Percentiles rank a stretch among this genome's conserved stretches.
phyloP scores from a whole-genome alignment of 2,888 invertebrate species.

The Eugnorisma glareosa region DNA sequence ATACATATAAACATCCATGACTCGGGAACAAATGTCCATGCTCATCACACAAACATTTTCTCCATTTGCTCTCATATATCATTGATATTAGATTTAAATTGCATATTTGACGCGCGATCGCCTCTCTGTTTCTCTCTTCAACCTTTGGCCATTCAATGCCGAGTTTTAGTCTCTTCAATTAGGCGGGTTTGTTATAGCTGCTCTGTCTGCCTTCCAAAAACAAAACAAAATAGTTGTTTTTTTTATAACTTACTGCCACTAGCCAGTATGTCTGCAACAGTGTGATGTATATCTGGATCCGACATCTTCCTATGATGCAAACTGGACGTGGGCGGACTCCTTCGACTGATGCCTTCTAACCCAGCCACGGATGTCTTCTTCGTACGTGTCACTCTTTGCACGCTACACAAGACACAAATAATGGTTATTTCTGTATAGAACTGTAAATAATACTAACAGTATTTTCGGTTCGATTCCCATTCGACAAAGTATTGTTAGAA shows the following conservation, averaged over 20 bases:
- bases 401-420: constrained; percentile 72
- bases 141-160: background rate
- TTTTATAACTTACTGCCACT: constrained; percentile 76
- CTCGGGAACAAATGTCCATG: too few relatives aligned
- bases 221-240: background rate
- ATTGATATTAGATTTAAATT: background rate
- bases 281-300: constrained; percentile 96
- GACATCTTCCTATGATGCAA: constrained; percentile 95
- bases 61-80: too few relatives aligned
- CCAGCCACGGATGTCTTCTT: constrained; percentile 95
- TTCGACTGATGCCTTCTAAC: constrained; percentile 90
- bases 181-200: background rate
- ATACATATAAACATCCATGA: too few relatives aligned
- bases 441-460: background rate
- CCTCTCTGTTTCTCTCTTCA: background rate
- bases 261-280: constrained; percentile 90
- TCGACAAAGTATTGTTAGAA: background rate
- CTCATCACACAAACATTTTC: too few relatives aligned
- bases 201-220: background rate
- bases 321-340: constrained; percentile 90
- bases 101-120: background rate
- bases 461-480: background rate
- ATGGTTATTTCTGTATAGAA: constrained; percentile 55
- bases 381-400: constrained; percentile 92
- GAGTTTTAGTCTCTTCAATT: background rate